Conservation (phyloP, 37 sponge, comb jelly and placozoan genomes). For the Ianthella basta region DNA sequence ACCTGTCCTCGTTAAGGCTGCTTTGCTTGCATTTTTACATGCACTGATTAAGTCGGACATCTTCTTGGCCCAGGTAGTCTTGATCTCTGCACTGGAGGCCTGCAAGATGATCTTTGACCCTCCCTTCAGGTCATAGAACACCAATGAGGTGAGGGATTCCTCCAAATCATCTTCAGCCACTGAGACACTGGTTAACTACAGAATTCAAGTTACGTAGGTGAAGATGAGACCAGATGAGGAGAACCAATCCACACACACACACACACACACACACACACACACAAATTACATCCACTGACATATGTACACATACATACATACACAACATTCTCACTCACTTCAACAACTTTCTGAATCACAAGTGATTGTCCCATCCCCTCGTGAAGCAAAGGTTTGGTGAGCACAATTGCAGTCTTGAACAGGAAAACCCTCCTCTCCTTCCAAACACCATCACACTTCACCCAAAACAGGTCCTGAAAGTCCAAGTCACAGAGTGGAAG, state of each 20-base stretch:
- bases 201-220: background rate
- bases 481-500: conserved; percentile 42
- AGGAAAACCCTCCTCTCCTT: conserved; percentile 85
- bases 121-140: background rate
- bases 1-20: too few relatives aligned
- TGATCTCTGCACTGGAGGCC: background rate
- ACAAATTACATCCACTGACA: background rate
- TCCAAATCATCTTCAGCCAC: background rate
- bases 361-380: background rate
- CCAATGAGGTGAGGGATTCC: background rate
- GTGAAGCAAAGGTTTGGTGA: conserved; percentile 49
- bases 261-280: conserved; percentile 25
- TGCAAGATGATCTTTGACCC: conserved; percentile 17
- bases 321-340: background rate
- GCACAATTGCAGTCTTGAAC: conserved; percentile 60
- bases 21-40: background rate
- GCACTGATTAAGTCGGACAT: background rate
- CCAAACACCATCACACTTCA: conserved; percentile 8
- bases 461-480: conserved; percentile 38
- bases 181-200: background rate
- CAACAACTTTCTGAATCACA: background rate
- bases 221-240: too few relatives aligned
- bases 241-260: conserved; percentile 12
- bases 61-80: background rate
- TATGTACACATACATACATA: background rate